A percentile compares a stretch with the other conserved stretches of the same genome.
phyloP scores from a whole-genome alignment of 2,797 vertebrate species.

The Bradypodion pumilum region DNA sequence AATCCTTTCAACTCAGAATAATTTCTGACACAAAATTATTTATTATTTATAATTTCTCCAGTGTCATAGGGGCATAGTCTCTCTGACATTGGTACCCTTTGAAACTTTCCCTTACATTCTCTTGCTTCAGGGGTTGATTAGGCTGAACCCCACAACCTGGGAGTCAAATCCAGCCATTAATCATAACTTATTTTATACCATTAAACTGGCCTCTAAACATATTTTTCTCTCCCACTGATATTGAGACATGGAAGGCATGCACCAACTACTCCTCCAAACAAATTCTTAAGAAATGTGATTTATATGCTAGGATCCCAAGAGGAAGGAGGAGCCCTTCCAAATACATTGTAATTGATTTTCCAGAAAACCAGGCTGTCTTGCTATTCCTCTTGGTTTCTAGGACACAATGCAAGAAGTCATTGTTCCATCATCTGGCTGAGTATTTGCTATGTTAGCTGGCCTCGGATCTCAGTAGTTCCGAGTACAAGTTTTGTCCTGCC shows the following conservation, averaged over 20 bases:
- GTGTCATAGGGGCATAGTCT: too few species aligned
- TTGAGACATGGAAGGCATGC: neutral
- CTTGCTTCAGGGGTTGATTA: too few species aligned
- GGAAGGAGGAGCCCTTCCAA: neutral
- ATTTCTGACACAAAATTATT: too few species aligned
- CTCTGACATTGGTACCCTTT: too few species aligned
- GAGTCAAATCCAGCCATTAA: neutral
- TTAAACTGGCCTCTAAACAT: neutral
- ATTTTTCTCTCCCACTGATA: neutral
- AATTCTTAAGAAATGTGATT: neutral
- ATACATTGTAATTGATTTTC: too few species aligned
- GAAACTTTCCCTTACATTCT: too few species aligned
- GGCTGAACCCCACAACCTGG: too few species aligned
- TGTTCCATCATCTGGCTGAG: neutral
- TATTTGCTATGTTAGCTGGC: neutral
- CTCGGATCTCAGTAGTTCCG: neutral
- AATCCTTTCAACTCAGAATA: too few species aligned
- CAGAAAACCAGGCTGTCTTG: neutral
- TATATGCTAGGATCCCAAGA: neutral
- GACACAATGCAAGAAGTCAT: neutral
- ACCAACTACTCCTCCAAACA: neutral
- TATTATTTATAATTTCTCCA: neutral
- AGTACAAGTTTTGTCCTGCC: neutral
- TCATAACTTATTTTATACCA: neutral
- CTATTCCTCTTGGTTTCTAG: neutral